phyloP scores from a whole-genome alignment of 2,113 vertebrate genomes.

The Rostratula benghalensis region DNA sequence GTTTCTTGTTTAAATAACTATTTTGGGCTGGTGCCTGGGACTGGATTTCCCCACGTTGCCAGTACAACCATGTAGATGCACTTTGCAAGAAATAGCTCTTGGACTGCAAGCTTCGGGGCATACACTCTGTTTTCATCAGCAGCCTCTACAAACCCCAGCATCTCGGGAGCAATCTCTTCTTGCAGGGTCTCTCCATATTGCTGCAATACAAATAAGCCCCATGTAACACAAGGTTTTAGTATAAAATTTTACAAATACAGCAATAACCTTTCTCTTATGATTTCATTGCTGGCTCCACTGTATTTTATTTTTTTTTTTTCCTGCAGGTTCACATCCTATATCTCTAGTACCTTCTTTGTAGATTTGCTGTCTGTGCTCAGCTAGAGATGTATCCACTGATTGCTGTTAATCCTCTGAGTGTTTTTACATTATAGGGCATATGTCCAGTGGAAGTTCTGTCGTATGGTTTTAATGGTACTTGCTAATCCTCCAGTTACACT shows the following conservation, averaged over 20 bases:
- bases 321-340: not conserved
- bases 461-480: not conserved
- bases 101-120: not conserved
- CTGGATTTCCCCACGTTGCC: not conserved
- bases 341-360: slow-evolving; percentile 30
- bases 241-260: not conserved
- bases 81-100: not conserved
- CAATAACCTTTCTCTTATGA: not conserved
- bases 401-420: slow-evolving; percentile 52
- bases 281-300: not conserved
- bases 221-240: not conserved
- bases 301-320: not conserved
- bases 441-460: slow-evolving; percentile 29
- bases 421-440: slow-evolving; percentile 16
- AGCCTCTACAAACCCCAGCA: not conserved
- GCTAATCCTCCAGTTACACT: not conserved
- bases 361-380: not conserved
- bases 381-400: slow-evolving; percentile 8
- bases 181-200: not conserved
- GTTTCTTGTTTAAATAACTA: not conserved
- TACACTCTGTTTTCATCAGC: not conserved
- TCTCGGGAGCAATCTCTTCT: not conserved
- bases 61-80: not conserved
- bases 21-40: not conserved
- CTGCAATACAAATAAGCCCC: not conserved